Percentiles rank a stretch among this genome's conserved stretches.
Evolutionary conservation across 2,888 invertebrate species (phyloP).

Genomic region (Coelinius sp.): DNA sequence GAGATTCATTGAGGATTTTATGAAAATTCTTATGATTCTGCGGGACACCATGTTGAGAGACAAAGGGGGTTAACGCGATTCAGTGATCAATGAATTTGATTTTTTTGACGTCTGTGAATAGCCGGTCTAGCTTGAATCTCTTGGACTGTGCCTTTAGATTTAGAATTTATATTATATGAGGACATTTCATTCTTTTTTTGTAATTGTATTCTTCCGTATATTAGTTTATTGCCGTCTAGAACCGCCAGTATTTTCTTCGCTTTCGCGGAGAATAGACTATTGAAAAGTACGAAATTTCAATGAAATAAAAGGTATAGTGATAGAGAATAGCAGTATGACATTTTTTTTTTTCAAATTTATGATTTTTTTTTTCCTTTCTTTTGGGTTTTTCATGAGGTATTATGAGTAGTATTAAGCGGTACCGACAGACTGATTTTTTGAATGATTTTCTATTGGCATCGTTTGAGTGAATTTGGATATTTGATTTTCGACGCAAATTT

Average conservation of each 20-base stretch:
- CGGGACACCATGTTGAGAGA: not conserved
- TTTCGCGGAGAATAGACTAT: conserved; percentile 42
- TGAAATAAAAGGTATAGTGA: conserved; percentile 18
- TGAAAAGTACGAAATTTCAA: conserved; percentile 22
- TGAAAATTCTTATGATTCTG: not conserved
- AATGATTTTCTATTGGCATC: conserved; percentile 1
- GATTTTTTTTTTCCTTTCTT: not conserved
- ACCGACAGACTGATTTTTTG: conserved; percentile 21
- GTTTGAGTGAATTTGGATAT: not conserved
- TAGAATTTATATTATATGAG: not conserved
- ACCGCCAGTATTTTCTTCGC: conserved; percentile 45
- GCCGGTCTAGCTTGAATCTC: conserved; percentile 29
- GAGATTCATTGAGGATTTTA: not conserved
- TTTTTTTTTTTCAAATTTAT: not conserved
- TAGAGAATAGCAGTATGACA: conserved; percentile 29
- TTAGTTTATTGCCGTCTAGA: conserved; percentile 27
- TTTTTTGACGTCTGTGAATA: conserved; percentile 19
- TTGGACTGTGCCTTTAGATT: conserved; percentile 23
- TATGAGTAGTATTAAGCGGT: conserved; percentile 3
- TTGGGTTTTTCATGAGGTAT: not conserved
- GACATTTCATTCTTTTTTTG: not conserved
- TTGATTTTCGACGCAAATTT: not conserved
- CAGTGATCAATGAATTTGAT: conserved; percentile 16
- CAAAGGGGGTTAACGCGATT: not conserved
- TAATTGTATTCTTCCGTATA: conserved; percentile 20